Evolutionary conservation across 92 coral and sea anemone species (phyloP), one percentile per base, ranked within the genome.

Genomic region (Micromussa lordhowensis): DNA sequence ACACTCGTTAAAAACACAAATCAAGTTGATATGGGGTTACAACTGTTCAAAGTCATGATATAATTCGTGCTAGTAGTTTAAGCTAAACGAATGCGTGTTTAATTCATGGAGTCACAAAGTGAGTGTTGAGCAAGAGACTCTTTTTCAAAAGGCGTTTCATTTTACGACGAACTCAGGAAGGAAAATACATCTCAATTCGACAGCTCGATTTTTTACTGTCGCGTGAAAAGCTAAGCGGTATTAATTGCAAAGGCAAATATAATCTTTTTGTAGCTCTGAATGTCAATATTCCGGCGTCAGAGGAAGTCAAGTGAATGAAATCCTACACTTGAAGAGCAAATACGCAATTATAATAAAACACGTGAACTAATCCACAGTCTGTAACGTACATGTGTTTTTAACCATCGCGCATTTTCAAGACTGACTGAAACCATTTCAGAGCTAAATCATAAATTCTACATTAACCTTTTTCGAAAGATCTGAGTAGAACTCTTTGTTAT

Each of bases 201-300:
- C 49, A 36, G 11, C 24, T 49, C 51, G 51, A 73, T 13, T 18
- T 73, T 36, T 18, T 28, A 2, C 34, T 24, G 34, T 80, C 71
- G 70, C 83, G 72, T 80, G 83, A 58, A 57, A 59, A 31, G 21
- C 69, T 16, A 32, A 21, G 64, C 38, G 51, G 32, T 58, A 35
- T 51, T 14, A 26, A 77, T 40, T 22, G 34, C 10, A 14, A 80
- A n/a, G 31, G 72, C 72, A 61, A 80, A 80, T 80, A 80, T 80
- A 44, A 16, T 4, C 21, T 28, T 11, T 66, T 28, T 32, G 19
- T 18, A 12, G 13, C 49, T 35, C 49, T 5, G 36, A 73, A 36
- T 73, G 22, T 0, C 28, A 73, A 73, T 73, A 73, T 73, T 10
- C n/a, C n/a, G n/a, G n/a, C 1, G 17, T 26, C 11, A 66, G 71